These are phyloP conservation scores for Noctua pronuba DNA, from an alignment of 2,888 invertebrate genomes.

Conservation along the genomic window DNA sequence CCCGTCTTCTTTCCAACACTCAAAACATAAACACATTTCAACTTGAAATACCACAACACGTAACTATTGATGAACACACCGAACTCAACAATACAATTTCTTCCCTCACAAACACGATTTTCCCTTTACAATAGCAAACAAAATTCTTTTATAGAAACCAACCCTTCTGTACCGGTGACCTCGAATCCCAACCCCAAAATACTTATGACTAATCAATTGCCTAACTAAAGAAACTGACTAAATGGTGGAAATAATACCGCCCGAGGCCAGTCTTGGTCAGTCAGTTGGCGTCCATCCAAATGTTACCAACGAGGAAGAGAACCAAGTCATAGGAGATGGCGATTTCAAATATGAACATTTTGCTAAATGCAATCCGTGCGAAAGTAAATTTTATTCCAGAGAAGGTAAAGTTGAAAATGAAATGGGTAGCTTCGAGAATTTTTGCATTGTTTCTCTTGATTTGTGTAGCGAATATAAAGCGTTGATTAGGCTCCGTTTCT, in stretches of 20 bases:
- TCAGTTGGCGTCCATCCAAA: constrained; percentile 64
- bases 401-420: constrained; percentile 31
- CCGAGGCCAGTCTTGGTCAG: constrained; percentile 68
- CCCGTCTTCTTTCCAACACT: background rate
- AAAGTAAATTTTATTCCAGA: constrained; percentile 29
- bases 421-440: background rate
- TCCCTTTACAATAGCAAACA: constrained; percentile 27
- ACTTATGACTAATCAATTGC: constrained; percentile 76
- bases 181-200: constrained; percentile 65
- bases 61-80: background rate
- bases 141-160: constrained; percentile 33
- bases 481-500: constrained; percentile 39
- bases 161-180: constrained; percentile 59
- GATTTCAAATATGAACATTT: constrained; percentile 32
- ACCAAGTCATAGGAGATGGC: constrained; percentile 51
- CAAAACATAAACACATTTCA: background rate
- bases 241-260: constrained; percentile 70
- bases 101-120: constrained; percentile 21
- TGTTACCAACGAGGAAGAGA: constrained; percentile 42
- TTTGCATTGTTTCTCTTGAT: constrained; percentile 28
- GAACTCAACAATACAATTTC: constrained; percentile 5
- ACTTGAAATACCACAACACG: background rate
- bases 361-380: background rate
- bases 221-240: constrained; percentile 70
- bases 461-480: constrained; percentile 47